A percentile compares a stretch with the other conserved stretches of the same genome.
Evolutionary conservation across 2,888 invertebrate genomes (phyloP).

Genomic region (Acanthosoma haemorrhoidale): DNA sequence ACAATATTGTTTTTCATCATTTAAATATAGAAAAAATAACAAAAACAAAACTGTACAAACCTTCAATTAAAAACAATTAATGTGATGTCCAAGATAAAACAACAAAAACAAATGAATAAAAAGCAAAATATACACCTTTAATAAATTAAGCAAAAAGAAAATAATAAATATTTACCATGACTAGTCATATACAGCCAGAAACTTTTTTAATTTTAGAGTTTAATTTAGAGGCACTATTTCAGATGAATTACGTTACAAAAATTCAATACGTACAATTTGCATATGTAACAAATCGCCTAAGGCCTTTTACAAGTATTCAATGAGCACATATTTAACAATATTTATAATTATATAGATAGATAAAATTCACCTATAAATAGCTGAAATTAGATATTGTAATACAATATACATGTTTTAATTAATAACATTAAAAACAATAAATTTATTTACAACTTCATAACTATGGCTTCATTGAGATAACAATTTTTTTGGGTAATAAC

Average conservation of each 20-base stretch:
- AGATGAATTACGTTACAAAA: background rate
- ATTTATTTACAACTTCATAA: too few species aligned
- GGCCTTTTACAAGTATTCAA: background rate
- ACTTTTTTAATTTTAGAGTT: background rate
- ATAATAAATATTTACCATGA: slow-evolving; percentile 12
- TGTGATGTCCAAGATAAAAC: background rate
- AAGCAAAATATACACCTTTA: background rate
- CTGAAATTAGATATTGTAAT: background rate
- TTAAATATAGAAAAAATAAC: background rate
- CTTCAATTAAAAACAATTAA: background rate
- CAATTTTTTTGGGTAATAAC: background rate
- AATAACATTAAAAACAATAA: too few species aligned
- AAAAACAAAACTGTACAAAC: background rate
- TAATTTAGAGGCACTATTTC: slow-evolving; percentile 14
- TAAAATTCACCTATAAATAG: background rate
- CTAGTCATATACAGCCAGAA: slow-evolving; percentile 9
- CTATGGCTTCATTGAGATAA: background rate
- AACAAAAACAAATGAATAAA: background rate
- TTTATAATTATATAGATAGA: background rate
- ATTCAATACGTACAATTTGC: background rate
- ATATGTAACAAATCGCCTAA: too few species aligned
- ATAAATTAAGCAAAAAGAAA: background rate
- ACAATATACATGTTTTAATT: background rate
- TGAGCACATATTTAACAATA: background rate
- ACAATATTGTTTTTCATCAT: background rate